Base-by-base conservation (phyloP, 2,888 invertebrate genomes). In the Catocala nupta region DNA sequence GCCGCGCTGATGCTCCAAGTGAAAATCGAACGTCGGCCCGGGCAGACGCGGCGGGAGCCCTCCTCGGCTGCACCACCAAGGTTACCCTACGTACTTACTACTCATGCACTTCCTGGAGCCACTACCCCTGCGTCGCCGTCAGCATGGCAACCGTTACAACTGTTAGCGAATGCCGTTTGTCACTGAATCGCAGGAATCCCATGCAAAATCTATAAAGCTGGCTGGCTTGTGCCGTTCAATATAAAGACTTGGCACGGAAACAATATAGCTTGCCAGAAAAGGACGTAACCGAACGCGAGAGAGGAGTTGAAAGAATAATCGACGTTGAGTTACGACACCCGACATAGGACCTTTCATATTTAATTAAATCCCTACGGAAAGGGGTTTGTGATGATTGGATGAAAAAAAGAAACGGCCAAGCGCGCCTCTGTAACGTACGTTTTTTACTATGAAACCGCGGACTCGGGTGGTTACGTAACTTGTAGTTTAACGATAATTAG, bases 1-100 rank as follows among this genome's bases (percentile, higher is more conserved):
- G 84, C 85, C 90, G 90, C 91, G 85, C 87, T 86, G 89, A 90
- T 90, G 88, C 82, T 90, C 93, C 93, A 92, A 93, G 93, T 93
- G 92, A 92, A 92, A 93, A 94, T 93, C 93, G 93, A 93, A 92
- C 90, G 88, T 85, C 89, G 86, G 89, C 92, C 93, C 93, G 93
- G 93, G 92, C 93, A 91, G 90, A 92, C 93, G 93, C 91, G 85
- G 82, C 82, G 81, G 78, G 80, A 79, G 69, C 67, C 71, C 84
- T 84, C 81, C 85, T 83, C 86, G 81, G 85, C 85, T 90, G 91
- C 89, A 91, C 81, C 88, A 89, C 81, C 91, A 92, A 92, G 92
- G 91, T 92, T 91, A 91, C 82, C 84, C 81, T 77, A 82, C 82
- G 81, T 82, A 83, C 84, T 81, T 74, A 77, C 81, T 69, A 82